Evolutionary conservation across 2,888 invertebrate genomes (phyloP).

Genomic region (Agonum fuliginosum): DNA sequence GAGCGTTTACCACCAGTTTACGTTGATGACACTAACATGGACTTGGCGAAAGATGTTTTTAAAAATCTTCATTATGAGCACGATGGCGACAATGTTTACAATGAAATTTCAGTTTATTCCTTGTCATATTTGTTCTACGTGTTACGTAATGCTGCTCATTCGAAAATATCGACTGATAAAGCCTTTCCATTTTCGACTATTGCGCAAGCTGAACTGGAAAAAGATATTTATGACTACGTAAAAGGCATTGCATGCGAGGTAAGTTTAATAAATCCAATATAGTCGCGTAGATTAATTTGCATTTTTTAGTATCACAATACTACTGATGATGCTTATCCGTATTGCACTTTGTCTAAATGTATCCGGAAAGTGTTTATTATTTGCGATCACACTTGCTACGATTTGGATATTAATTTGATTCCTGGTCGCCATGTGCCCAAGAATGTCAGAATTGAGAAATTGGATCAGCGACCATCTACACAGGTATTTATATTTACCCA

Average conservation of each 20-base stretch:
- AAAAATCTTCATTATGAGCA: constrained; percentile 64
- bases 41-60: constrained; percentile 68
- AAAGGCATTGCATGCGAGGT: constrained; percentile 70
- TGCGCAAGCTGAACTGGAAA: constrained; percentile 67
- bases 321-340: constrained; percentile 68
- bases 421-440: constrained; percentile 71
- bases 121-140: constrained; percentile 68
- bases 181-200: constrained; percentile 64
- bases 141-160: constrained; percentile 65
- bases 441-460: constrained; percentile 61
- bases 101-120: constrained; percentile 66
- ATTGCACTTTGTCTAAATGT: constrained; percentile 72
- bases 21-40: constrained; percentile 68
- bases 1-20: constrained; percentile 71
- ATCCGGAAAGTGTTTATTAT: constrained; percentile 71
- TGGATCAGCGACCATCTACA: not conserved
- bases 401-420: constrained; percentile 69
- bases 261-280: constrained; percentile 60
- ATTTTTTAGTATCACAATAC: constrained; percentile 70
- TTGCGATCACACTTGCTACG: constrained; percentile 71
- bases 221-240: constrained; percentile 68
- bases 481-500: not conserved
- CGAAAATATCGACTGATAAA: constrained; percentile 23
- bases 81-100: constrained; percentile 65
- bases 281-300: not conserved